phyloP scores from a whole-genome alignment of 2,888 invertebrate genomes.

The Agrochola litura region DNA sequence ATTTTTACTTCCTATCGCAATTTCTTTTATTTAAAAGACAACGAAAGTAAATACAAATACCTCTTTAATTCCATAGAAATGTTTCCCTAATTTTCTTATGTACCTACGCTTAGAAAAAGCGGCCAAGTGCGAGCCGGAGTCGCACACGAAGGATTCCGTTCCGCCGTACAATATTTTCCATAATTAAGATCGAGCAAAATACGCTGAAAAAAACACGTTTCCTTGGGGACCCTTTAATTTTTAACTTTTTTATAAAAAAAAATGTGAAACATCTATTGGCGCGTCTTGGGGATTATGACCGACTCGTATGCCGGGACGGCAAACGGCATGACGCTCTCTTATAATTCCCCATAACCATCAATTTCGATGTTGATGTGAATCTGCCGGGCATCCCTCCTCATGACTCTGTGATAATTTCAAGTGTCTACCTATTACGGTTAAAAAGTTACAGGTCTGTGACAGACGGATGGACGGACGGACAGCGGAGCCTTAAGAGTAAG shows the following conservation, averaged over 20 bases:
- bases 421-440: not conserved
- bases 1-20: not conserved
- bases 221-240: not conserved
- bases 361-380: too few species aligned
- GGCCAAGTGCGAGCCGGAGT: not conserved
- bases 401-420: too few species aligned
- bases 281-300: too few species aligned
- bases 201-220: not conserved
- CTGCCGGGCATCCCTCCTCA: too few species aligned
- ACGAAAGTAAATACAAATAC: conserved; percentile 35
- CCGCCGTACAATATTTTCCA: not conserved
- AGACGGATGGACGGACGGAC: too few species aligned
- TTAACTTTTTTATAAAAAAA: too few species aligned
- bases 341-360: not conserved
- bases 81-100: conserved; percentile 51
- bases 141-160: not conserved
- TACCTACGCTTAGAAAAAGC: not conserved
- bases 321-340: not conserved
- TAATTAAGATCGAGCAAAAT: not conserved
- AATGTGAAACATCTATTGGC: not conserved
- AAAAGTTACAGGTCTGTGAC: not conserved
- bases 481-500: not conserved
- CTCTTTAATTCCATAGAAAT: conserved; percentile 42
- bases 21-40: conserved; percentile 27
- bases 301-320: not conserved